Percentiles rank a stretch among this genome's conserved stretches.
phyloP scores from a whole-genome alignment of 2,113 vertebrate genomes.

The Potamarius usumacintae region DNA sequence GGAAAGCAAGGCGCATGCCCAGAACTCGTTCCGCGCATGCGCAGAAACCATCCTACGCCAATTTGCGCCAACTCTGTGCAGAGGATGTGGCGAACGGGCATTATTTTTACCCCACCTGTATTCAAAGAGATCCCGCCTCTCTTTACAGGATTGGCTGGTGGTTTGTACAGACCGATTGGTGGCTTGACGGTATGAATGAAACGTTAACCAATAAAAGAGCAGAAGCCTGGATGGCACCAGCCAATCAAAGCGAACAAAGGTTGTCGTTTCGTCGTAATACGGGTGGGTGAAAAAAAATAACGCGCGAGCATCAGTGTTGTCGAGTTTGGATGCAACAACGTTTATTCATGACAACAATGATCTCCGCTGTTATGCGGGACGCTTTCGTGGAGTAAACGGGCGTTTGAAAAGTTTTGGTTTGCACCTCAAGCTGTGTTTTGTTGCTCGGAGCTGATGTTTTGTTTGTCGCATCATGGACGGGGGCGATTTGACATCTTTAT shows the following conservation, averaged over 20 bases:
- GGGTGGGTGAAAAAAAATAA: constrained; percentile 11
- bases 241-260: neutral
- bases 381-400: constrained; percentile 4
- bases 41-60: constrained; percentile 33
- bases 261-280: constrained; percentile 8
- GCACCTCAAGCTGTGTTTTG: neutral
- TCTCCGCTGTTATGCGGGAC: constrained; percentile 37
- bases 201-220: neutral
- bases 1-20: constrained; percentile 45
- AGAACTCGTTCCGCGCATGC: constrained; percentile 46
- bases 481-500: constrained; percentile 34
- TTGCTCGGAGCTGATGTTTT: constrained; percentile 24
- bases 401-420: neutral
- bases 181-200: neutral
- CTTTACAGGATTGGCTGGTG: neutral
- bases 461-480: constrained; percentile 51
- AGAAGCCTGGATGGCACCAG: neutral
- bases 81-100: constrained; percentile 35
- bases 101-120: constrained; percentile 4
- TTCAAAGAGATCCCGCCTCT: neutral
- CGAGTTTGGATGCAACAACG: constrained; percentile 50
- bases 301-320: constrained; percentile 51
- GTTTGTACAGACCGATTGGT: neutral
- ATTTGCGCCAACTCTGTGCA: constrained; percentile 54
- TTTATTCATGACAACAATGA: constrained; percentile 57